These are phyloP conservation scores for Panthera uncia DNA, from an alignment of 2,113 vertebrate genomes.

Conservation along the genomic window DNA sequence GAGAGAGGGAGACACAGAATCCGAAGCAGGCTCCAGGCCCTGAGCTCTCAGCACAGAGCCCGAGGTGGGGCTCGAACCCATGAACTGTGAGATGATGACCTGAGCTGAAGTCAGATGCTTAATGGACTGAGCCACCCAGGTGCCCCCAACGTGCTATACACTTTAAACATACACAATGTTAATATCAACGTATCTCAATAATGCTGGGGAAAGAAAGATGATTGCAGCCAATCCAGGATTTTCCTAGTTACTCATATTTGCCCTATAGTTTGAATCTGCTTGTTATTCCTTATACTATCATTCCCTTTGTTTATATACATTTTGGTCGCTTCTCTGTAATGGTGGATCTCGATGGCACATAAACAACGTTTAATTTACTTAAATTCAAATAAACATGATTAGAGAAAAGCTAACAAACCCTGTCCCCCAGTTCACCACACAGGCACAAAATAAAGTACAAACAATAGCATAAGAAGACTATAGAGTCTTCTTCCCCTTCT, in stretches of 20 bases:
- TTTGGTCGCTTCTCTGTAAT: neutral
- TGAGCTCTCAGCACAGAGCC: too few species aligned
- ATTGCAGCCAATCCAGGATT: neutral
- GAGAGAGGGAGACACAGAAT: too few species aligned
- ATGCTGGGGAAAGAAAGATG: neutral
- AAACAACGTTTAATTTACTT: neutral
- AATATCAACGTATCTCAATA: neutral
- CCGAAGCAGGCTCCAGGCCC: too few species aligned
- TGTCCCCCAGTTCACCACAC: neutral
- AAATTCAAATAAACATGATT: neutral
- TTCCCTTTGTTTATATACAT: neutral
- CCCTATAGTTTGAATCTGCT: neutral
- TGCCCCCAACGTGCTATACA: neutral
- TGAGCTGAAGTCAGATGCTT: too few species aligned
- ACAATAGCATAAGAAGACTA: neutral
- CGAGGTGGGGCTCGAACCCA: too few species aligned
- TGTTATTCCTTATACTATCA: neutral
- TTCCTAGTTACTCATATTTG: neutral
- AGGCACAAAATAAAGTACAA: slow-evolving; percentile 5
- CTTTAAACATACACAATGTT: neutral
- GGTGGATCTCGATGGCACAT: neutral
- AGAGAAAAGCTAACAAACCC: neutral
- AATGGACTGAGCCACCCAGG: too few species aligned
- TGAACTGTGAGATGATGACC: too few species aligned
- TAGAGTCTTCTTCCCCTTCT: neutral